Conservation (phyloP, 2,113 vertebrate genomes). For the Sclerurus mexicanus region DNA sequence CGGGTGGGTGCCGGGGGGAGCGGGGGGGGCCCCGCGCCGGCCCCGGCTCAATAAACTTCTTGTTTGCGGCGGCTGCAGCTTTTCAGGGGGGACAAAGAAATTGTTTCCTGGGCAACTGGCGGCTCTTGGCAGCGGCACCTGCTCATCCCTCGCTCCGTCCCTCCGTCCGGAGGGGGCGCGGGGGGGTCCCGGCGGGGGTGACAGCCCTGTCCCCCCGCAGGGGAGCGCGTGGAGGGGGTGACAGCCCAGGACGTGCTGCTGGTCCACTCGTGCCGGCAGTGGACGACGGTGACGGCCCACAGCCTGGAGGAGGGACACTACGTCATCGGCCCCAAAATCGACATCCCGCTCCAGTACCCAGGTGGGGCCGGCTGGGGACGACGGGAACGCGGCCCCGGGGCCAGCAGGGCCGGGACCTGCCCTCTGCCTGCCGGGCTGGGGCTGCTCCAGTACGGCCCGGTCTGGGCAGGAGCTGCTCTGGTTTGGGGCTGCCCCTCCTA, state of each 20-base stretch:
- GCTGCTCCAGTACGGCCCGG: neutral
- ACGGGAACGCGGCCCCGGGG: neutral
- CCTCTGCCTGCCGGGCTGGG: fast-evolving
- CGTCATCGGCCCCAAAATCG: constrained; percentile 95
- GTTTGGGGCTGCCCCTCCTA: neutral
- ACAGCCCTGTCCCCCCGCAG: constrained; percentile 54
- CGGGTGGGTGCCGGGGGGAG: neutral
- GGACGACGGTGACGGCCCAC: constrained; percentile 96
- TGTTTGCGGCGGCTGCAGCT: constrained; percentile 30
- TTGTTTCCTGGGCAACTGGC: constrained; percentile 40
- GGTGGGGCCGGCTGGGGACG: constrained; percentile 67
- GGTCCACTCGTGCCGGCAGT: constrained; percentile 94
- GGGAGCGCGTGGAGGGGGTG: constrained; percentile 90
- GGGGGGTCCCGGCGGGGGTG: neutral
- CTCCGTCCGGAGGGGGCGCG: neutral
- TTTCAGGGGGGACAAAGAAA: constrained; percentile 27
- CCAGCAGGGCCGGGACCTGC: neutral
- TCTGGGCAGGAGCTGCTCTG: neutral
- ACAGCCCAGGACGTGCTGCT: constrained; percentile 90
- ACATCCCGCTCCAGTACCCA: constrained; percentile 96
- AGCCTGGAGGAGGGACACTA: constrained; percentile 96
- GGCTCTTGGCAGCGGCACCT: constrained; percentile 47
- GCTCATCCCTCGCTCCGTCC: neutral
- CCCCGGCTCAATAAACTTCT: constrained; percentile 3
- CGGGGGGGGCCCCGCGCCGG: neutral